Evolutionary conservation across 2,888 invertebrate genomes (phyloP).

Genomic region (Merodon equestris): DNA sequence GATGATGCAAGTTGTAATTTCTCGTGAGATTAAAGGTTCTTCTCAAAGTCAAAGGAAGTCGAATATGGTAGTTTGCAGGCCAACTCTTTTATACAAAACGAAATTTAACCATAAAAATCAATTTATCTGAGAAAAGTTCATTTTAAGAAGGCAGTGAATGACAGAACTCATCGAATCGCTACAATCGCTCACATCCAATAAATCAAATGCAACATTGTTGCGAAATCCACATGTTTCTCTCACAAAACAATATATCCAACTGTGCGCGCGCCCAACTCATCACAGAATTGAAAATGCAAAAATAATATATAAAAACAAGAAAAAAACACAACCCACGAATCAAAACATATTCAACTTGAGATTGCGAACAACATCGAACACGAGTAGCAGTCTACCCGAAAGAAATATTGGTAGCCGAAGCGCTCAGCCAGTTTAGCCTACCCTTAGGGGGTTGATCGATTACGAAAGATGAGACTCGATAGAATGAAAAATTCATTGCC

Average conservation of each 20-base stretch:
- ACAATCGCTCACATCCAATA: constrained; percentile 45
- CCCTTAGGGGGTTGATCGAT: constrained; percentile 69
- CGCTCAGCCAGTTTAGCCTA: constrained; percentile 55
- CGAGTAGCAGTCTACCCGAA: constrained; percentile 53
- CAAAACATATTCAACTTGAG: constrained; percentile 3
- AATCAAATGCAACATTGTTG: constrained; percentile 58
- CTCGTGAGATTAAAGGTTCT: too few species aligned
- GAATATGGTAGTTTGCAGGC: too few species aligned
- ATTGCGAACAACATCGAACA: constrained; percentile 32
- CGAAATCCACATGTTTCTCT: constrained; percentile 57
- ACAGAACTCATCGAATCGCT: constrained; percentile 19
- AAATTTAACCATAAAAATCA: too few species aligned
- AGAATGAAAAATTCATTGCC: constrained; percentile 64
- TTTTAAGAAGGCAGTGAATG: too few species aligned
- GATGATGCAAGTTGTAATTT: too few species aligned
- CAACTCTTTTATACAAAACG: too few species aligned
- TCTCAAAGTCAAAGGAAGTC: too few species aligned
- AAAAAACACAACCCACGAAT: constrained; percentile 5
- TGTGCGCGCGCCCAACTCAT: constrained; percentile 56
- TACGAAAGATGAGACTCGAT: constrained; percentile 62
- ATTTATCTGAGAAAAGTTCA: too few species aligned
- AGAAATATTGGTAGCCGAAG: constrained; percentile 38
- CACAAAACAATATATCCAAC: constrained; percentile 49
- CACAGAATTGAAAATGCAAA: constrained; percentile 18
- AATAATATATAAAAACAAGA: constrained; percentile 8